Base-by-base conservation (phyloP, 2,888 invertebrate species). In the Ryuthela nishihirai region DNA sequence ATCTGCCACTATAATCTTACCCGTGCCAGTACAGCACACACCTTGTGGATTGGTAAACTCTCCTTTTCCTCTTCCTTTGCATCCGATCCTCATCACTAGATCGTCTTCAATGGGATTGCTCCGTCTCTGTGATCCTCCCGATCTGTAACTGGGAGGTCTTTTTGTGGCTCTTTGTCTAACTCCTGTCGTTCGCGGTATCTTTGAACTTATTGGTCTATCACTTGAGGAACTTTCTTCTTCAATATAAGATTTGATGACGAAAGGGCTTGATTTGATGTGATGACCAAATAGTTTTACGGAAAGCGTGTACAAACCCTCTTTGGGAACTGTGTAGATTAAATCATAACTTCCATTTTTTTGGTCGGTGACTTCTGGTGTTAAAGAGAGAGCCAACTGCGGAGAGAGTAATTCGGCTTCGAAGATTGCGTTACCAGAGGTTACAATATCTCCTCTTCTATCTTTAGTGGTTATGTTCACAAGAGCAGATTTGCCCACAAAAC, bases 11-110 rank as follows among this genome's bases (percentile, higher is more conserved):
- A 76, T 67, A 24, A 79, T 72, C 46, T 72, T 72, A 46, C 73
- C 72, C 18, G 64, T 52, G 3, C 64, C 32, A n/a, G 73, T 71
- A 38, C 70, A 71, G 52, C 76, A 75, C 4, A 78, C 70, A 20
- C 78, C 78, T 67, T 79, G 79, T 20, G 79, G 78, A 69, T 79
- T 79, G 20, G 75, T 75, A 67, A 79, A 79, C 65, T 79, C 77
- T 20, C 79, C 78, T 52, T 74, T 72, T 52, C 72, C 73, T 39
- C 78, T 71, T 47, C 79, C 79, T 63, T 76, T 75, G 29, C 65
- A 67, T 3, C 79, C 79, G 18, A 78, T 72, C 58, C 73, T 73
- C 64, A 75, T 67, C 41, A 77, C 68, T 39, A 79, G 71, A 67
- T 79, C 78, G 67, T 79, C 79, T 64, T 77, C 77, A 40, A 73